phyloP scores from a whole-genome alignment of 2,888 invertebrate genomes.

The Cheiracanthium punctorium region DNA sequence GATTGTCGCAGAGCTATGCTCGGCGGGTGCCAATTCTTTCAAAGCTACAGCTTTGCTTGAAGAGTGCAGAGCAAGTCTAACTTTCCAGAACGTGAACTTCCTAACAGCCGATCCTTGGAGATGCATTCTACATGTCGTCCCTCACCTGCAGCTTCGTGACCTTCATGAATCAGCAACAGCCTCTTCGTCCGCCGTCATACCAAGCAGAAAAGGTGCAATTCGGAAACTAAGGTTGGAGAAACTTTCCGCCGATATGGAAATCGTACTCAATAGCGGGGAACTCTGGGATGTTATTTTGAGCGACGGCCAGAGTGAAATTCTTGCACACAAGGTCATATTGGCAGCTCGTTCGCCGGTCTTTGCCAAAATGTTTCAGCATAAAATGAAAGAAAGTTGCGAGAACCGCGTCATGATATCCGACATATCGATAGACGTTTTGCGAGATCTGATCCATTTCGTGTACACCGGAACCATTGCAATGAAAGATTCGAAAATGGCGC shows the following conservation, averaged over 20 bases:
- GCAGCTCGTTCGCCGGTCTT: background rate
- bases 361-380: background rate
- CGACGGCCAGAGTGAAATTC: background rate
- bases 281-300: background rate
- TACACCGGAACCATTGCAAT: background rate
- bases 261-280: background rate
- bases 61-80: background rate
- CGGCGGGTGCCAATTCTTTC: background rate
- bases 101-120: background rate
- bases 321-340: background rate
- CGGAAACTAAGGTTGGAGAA: background rate
- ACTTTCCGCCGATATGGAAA: background rate
- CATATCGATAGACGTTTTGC: background rate
- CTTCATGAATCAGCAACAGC: background rate
- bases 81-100: background rate
- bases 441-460: background rate
- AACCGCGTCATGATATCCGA: background rate
- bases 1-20: background rate
- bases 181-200: background rate
- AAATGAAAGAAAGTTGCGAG: slow-evolving; percentile 3
- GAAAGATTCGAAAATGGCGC: too few relatives aligned
- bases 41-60: background rate
- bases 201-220: background rate
- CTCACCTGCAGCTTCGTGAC: background rate
- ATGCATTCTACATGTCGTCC: background rate